A percentile compares a stretch with the other conserved stretches of the same genome.
These are phyloP conservation scores for Prostheceraeus crozeri DNA, from an alignment of 2,888 invertebrate genomes.

Conservation along the genomic window DNA sequence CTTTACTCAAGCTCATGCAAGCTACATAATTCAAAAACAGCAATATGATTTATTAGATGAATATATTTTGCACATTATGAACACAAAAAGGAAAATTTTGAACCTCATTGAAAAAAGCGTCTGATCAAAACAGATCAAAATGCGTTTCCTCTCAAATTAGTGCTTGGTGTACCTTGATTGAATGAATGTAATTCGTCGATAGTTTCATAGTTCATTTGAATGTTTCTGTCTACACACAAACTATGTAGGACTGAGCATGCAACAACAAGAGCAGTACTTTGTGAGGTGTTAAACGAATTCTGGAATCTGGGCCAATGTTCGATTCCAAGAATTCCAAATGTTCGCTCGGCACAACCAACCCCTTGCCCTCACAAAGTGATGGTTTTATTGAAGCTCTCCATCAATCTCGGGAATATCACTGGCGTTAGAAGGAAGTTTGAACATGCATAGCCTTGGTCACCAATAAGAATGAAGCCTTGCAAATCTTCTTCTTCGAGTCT, in stretches of 20 bases:
- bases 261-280: not conserved
- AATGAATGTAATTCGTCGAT: not conserved
- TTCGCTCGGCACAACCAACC: not conserved
- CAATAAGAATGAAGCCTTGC: not conserved
- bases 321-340: not conserved
- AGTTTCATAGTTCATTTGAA: not conserved
- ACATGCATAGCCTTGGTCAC: conserved; percentile 17
- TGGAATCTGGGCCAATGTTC: not conserved
- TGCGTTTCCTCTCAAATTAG: not conserved
- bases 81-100: no score
- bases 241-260: conserved; percentile 5
- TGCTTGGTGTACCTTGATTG: not conserved
- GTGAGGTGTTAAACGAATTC: not conserved
- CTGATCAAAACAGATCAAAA: not conserved
- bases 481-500: not conserved
- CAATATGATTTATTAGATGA: no score
- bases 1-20: no score
- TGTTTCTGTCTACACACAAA: not conserved
- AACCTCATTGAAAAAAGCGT: no score
- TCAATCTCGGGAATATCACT: conserved; percentile 2
- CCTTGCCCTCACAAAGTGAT: no score
- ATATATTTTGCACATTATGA: no score
- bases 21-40: no score
- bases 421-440: not conserved
- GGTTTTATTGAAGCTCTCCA: no score